Percentiles rank a stretch among this genome's conserved stretches.
Evolutionary conservation across 2,113 vertebrate genomes (phyloP).

Genomic region (Saccopteryx bilineata): DNA sequence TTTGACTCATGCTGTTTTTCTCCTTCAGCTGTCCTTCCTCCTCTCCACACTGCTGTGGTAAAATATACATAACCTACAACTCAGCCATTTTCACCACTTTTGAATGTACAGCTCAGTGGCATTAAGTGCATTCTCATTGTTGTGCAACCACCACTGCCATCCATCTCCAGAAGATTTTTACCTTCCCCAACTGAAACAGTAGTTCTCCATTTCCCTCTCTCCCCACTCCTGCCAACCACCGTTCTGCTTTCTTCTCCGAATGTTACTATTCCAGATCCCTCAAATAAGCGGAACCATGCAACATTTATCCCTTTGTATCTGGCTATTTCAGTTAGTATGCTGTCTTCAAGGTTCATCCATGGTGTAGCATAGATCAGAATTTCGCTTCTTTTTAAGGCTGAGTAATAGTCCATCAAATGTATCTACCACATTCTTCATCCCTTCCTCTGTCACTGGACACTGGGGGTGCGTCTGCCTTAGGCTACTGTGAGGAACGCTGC

Average conservation of each 20-base stretch:
- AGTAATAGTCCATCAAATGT: background rate
- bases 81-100: background rate
- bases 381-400: slow-evolving; percentile 39
- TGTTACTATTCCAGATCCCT: background rate
- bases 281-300: background rate
- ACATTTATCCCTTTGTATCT: background rate
- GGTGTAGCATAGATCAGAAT: background rate
- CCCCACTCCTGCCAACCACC: background rate
- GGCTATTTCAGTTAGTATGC: background rate
- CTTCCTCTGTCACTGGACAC: background rate
- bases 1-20: background rate
- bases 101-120: background rate
- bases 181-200: background rate
- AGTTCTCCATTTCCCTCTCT: too few relatives aligned
- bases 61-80: background rate
- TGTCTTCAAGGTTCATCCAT: background rate
- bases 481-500: background rate
- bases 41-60: background rate
- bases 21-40: background rate
- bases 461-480: background rate
- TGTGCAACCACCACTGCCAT: background rate
- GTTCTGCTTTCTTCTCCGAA: background rate
- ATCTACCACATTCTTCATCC: background rate
- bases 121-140: background rate
- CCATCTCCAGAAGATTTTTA: background rate